Conservation (phyloP, 2,797 vertebrate species). For the Masticophis lateralis region DNA sequence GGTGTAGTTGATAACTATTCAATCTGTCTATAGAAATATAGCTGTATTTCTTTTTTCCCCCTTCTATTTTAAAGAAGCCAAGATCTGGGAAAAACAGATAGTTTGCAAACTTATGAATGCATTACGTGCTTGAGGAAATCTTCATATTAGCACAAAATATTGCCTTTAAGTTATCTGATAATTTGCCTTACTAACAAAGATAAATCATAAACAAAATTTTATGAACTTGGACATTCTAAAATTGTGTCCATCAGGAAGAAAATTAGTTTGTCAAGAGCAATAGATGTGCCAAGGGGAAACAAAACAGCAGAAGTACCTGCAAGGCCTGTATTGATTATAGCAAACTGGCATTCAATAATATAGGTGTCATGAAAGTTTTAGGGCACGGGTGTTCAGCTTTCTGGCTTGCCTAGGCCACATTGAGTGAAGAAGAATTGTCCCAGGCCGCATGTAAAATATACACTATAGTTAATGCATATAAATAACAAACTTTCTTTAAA, state of each 20-base stretch:
- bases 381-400: not conserved
- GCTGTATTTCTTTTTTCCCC: not conserved
- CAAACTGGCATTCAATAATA: not conserved
- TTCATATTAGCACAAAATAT: not conserved
- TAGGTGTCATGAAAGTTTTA: not conserved
- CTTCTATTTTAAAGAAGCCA: not conserved
- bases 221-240: not conserved
- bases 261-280: slow-evolving; percentile 3
- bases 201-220: not conserved
- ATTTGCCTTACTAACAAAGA: not conserved
- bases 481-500: not conserved
- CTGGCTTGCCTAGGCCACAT: not conserved
- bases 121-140: not conserved
- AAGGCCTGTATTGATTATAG: not conserved
- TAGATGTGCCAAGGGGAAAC: slow-evolving; percentile 4
- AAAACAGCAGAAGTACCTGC: slow-evolving; percentile 11
- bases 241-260: not conserved
- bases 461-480: not conserved
- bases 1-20: not conserved
- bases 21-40: not conserved
- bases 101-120: not conserved
- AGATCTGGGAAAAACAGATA: not conserved
- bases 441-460: not conserved
- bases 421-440: no score
- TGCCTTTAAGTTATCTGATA: not conserved